A percentile compares a stretch with the other conserved stretches of the same genome.
Evolutionary conservation across 2,797 vertebrate species (phyloP).

Genomic region (Carapus acus): DNA sequence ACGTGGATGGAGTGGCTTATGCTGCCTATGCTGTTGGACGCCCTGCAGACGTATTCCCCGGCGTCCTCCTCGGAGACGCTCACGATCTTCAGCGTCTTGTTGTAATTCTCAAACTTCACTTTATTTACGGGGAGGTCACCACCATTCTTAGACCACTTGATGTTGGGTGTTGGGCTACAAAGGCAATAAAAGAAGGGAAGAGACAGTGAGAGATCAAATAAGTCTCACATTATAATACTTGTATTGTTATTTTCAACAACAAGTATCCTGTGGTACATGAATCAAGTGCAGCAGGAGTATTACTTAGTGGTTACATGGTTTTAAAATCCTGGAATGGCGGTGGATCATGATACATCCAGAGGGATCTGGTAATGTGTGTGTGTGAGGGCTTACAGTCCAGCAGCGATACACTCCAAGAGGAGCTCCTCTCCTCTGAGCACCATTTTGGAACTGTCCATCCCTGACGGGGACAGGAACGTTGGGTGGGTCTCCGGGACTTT

Average conservation of each 20-base stretch:
- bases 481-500: constrained; percentile 82
- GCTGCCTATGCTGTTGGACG: constrained; percentile 89
- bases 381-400: constrained; percentile 85
- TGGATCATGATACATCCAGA: too few relatives aligned
- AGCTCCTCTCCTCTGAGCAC: constrained; percentile 88
- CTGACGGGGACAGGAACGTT: constrained; percentile 85
- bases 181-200: too few relatives aligned
- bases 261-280: too few relatives aligned
- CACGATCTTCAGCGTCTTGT: constrained; percentile 86
- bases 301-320: too few relatives aligned
- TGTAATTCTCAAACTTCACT: constrained; percentile 85
- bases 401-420: constrained; percentile 92
- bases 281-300: too few relatives aligned
- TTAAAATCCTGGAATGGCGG: too few relatives aligned
- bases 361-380: constrained; percentile 5
- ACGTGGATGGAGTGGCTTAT: constrained; percentile 89
- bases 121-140: constrained; percentile 83
- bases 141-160: constrained; percentile 96
- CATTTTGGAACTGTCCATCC: constrained; percentile 85
- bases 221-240: too few relatives aligned
- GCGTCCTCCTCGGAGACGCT: constrained; percentile 91
- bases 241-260: too few relatives aligned
- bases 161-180: constrained; percentile 77
- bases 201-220: too few relatives aligned
- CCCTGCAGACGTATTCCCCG: constrained; percentile 92